A percentile compares a stretch with the other conserved stretches of the same genome.
Conservation (phyloP, 2,888 invertebrate species). For the Sarcophaga rosellei region DNA sequence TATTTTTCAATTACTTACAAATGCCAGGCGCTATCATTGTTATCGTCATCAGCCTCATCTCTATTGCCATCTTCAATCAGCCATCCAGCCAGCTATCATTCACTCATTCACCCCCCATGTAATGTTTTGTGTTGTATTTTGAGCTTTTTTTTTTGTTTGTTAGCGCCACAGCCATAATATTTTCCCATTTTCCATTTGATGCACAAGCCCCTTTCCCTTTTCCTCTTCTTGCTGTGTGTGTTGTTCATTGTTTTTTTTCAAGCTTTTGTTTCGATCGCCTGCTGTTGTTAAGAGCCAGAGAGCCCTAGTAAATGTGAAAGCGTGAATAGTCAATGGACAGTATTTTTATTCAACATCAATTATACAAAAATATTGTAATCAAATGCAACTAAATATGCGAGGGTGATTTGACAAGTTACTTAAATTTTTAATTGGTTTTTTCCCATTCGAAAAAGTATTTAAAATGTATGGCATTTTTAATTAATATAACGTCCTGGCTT, state of each 20-base stretch:
- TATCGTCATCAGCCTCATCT: slow-evolving; percentile 11
- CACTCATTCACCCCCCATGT: not conserved
- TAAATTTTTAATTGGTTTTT: too few species aligned
- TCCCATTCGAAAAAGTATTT: too few species aligned
- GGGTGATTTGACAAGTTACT: too few species aligned
- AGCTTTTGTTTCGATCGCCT: not conserved
- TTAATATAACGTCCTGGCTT: too few species aligned
- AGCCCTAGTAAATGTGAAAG: not conserved
- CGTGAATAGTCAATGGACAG: not conserved
- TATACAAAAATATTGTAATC: not conserved
- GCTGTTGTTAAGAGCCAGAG: not conserved
- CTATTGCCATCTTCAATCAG: slow-evolving; percentile 13
- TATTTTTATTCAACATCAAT: slow-evolving; percentile 38
- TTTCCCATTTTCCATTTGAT: not conserved
- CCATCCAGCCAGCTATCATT: not conserved
- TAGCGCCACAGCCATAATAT: not conserved
- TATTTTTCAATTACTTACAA: slow-evolving; percentile 60
- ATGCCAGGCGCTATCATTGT: slow-evolving; percentile 43
- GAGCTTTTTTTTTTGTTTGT: too few species aligned
- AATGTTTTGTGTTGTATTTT: not conserved
- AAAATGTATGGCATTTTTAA: too few species aligned
- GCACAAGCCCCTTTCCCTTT: not conserved
- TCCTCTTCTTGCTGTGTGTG: not conserved
- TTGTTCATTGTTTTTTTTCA: slow-evolving; percentile 4
- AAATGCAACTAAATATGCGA: not conserved